phyloP scores from a whole-genome alignment of 2,888 invertebrate species.

The Dusona sp. region DNA sequence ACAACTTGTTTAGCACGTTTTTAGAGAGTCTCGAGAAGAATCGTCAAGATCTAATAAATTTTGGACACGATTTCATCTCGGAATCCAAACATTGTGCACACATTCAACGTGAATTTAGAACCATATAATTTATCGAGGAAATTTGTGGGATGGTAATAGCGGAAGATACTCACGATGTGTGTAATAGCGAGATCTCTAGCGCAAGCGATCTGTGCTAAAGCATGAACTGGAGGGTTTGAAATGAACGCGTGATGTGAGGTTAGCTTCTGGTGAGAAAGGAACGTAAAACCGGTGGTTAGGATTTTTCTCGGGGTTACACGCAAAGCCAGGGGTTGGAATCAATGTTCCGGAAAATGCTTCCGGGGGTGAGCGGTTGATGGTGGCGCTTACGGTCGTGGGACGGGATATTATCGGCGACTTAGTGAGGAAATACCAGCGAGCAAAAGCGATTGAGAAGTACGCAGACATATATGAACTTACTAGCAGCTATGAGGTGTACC shows the following conservation, averaged over 20 bases:
- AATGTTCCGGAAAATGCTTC: constrained; percentile 69
- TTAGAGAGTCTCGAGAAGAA: not conserved
- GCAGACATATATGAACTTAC: constrained; percentile 34
- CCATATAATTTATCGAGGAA: not conserved
- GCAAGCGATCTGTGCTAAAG: constrained; percentile 17
- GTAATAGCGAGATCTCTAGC: not conserved
- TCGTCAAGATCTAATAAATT: not conserved
- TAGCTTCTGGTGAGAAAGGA: constrained; percentile 12
- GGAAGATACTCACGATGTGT: not conserved
- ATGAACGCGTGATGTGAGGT: constrained; percentile 18
- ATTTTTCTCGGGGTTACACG: constrained; percentile 68
- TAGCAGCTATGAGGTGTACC: constrained; percentile 51
- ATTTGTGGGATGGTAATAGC: constrained; percentile 13
- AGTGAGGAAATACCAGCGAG: constrained; percentile 69
- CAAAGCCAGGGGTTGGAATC: constrained; percentile 62
- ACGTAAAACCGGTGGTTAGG: constrained; percentile 52
- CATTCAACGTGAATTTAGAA: not conserved
- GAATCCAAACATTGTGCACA: not conserved
- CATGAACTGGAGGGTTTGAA: constrained; percentile 23
- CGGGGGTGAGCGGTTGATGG: constrained; percentile 60
- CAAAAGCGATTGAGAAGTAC: constrained; percentile 7
- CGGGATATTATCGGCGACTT: constrained; percentile 73
- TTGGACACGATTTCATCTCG: not conserved
- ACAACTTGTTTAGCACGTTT: not conserved
- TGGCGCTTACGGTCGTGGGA: constrained; percentile 68